Percentiles rank a stretch among this genome's conserved stretches.
phyloP scores from a whole-genome alignment of 2,888 invertebrate species.

The Malthinus flaveolus region DNA sequence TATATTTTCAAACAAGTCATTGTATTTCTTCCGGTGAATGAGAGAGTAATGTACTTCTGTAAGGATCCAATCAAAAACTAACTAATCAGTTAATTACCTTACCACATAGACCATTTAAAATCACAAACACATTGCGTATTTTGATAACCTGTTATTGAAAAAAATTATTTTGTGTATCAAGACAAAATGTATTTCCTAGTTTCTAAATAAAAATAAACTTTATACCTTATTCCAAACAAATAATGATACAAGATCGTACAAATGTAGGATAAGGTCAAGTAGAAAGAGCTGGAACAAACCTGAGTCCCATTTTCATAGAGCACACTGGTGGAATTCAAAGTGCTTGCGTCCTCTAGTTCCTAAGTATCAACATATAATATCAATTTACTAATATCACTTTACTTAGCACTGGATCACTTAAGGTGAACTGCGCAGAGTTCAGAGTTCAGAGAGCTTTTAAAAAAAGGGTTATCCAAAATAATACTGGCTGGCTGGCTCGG shows the following conservation, averaged over 20 bases:
- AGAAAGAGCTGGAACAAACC: slow-evolving; percentile 53
- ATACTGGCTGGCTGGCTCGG: slow-evolving; percentile 40
- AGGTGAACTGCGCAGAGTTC: slow-evolving; percentile 17
- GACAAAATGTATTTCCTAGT: background rate
- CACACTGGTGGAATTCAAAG: slow-evolving; percentile 51
- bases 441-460: slow-evolving; percentile 48
- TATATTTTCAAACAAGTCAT: too few species aligned
- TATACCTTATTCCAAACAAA: slow-evolving; percentile 27
- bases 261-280: slow-evolving; percentile 34
- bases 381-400: slow-evolving; percentile 36
- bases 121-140: too few species aligned
- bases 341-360: slow-evolving; percentile 55
- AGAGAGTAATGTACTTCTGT: too few species aligned
- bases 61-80: too few species aligned
- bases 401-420: slow-evolving; percentile 48
- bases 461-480: slow-evolving; percentile 54
- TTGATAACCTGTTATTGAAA: too few species aligned
- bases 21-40: too few species aligned
- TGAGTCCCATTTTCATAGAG: slow-evolving; percentile 53
- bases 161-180: too few species aligned
- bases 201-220: slow-evolving; percentile 11
- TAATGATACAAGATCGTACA: slow-evolving; percentile 23
- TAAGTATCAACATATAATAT: slow-evolving; percentile 53
- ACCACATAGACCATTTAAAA: too few species aligned
- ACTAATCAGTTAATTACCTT: too few species aligned